These are phyloP conservation scores for Leptodactylus fuscus DNA, from an alignment of 2,113 vertebrate species.

Conservation along the genomic window DNA sequence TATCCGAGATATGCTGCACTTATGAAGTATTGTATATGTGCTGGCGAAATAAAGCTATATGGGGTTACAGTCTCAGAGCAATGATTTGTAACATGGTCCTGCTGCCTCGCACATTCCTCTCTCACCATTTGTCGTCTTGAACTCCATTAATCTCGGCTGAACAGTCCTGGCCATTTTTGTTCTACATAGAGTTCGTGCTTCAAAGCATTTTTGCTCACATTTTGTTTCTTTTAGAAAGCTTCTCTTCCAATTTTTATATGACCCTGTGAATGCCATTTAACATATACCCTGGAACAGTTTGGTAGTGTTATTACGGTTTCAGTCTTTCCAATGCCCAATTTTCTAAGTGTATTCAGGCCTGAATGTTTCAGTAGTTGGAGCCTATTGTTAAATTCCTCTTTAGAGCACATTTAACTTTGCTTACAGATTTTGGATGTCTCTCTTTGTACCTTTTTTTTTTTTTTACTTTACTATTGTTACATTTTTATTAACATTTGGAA, in stretches of 20 bases:
- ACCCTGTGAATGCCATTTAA: slow-evolving; percentile 24
- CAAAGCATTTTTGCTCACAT: slow-evolving; percentile 10
- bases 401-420: background rate
- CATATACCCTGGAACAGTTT: slow-evolving; percentile 5
- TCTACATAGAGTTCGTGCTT: background rate
- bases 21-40: background rate
- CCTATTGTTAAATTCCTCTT: background rate
- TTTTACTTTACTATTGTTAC: too few relatives aligned
- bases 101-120: background rate
- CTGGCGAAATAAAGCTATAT: background rate
- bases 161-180: background rate
- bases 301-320: slow-evolving; percentile 12
- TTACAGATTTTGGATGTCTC: background rate
- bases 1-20: background rate
- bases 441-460: background rate
- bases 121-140: slow-evolving; percentile 10
- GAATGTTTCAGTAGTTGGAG: background rate
- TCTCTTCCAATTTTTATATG: slow-evolving; percentile 26
- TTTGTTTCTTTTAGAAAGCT: slow-evolving; percentile 25
- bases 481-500: background rate
- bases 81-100: background rate
- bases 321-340: slow-evolving; percentile 21
- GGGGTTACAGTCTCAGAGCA: background rate
- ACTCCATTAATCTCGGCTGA: slow-evolving; percentile 28
- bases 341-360: slow-evolving; percentile 31